Conservation (phyloP, 1,140 invertebrate genomes). For the Araneus ventricosus region DNA sequence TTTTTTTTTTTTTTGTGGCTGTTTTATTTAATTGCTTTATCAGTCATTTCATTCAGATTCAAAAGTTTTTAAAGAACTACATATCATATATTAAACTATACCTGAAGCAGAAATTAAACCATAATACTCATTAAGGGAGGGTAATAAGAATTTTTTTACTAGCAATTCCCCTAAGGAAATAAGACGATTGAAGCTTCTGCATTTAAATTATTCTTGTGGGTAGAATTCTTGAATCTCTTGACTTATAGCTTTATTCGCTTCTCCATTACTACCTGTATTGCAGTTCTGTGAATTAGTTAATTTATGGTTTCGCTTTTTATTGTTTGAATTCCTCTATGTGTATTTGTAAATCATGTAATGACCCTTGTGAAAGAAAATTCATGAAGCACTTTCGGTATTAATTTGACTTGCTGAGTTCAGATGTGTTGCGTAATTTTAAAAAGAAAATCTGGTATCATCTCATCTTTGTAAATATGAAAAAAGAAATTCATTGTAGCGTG, state of each 20-base stretch:
- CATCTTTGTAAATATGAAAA: conserved; percentile 65
- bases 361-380: conserved; percentile 4
- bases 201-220: neutral
- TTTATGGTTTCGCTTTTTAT: conserved; percentile 11
- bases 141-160: neutral
- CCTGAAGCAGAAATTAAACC: neutral
- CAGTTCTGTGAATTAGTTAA: neutral
- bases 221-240: neutral
- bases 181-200: neutral
- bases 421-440: conserved; percentile 56
- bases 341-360: conserved; percentile 4
- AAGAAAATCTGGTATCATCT: conserved; percentile 17
- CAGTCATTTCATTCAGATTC: conserved; percentile 26
- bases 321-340: neutral
- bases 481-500: conserved; percentile 56
- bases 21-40: conserved; percentile 35
- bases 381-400: neutral
- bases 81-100: conserved; percentile 3
- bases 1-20: conserved; percentile 68
- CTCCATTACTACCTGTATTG: neutral
- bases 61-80: neutral
- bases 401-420: conserved; percentile 59
- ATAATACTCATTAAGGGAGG: neutral
- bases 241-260: neutral
- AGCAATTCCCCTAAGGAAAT: neutral